Evolutionary conservation across 2,113 vertebrate genomes (phyloP).

Genomic region (Podilymbus podiceps): DNA sequence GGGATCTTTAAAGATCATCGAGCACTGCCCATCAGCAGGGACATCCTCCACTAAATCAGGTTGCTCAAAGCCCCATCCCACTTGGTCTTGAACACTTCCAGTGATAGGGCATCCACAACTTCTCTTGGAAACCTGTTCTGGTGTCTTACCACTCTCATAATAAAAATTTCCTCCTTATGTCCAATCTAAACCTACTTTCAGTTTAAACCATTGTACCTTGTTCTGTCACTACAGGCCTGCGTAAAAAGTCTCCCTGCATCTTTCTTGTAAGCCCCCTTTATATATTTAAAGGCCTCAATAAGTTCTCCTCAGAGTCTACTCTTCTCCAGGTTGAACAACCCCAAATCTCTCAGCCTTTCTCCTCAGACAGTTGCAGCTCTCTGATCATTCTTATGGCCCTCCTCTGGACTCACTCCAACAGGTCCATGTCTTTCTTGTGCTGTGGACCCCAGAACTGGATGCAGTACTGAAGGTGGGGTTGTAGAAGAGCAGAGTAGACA

Average conservation of each 20-base stretch:
- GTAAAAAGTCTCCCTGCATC: neutral
- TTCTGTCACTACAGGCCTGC: neutral
- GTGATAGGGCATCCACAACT: neutral
- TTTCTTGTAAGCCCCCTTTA: neutral
- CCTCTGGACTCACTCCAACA: neutral
- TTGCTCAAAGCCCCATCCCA: neutral
- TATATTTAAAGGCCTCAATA: neutral
- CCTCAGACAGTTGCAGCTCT: neutral
- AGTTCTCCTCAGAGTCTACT: neutral
- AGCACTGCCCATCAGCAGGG: accelerated
- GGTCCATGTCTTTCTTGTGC: neutral
- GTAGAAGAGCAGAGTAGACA: neutral
- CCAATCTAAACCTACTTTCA: neutral
- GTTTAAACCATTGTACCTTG: neutral
- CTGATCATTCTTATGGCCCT: neutral
- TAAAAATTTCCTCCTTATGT: neutral
- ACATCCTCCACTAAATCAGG: neutral
- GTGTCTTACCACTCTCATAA: neutral
- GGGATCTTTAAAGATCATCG: neutral
- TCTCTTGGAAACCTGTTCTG: neutral
- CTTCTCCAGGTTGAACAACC: neutral
- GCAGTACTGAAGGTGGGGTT: neutral
- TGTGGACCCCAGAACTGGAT: neutral
- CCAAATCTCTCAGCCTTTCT: neutral
- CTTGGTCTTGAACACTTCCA: neutral